A percentile compares a stretch with the other conserved stretches of the same genome.
These are phyloP conservation scores for Nyctibius grandis DNA, from an alignment of 2,797 vertebrate genomes.

Conservation along the genomic window DNA sequence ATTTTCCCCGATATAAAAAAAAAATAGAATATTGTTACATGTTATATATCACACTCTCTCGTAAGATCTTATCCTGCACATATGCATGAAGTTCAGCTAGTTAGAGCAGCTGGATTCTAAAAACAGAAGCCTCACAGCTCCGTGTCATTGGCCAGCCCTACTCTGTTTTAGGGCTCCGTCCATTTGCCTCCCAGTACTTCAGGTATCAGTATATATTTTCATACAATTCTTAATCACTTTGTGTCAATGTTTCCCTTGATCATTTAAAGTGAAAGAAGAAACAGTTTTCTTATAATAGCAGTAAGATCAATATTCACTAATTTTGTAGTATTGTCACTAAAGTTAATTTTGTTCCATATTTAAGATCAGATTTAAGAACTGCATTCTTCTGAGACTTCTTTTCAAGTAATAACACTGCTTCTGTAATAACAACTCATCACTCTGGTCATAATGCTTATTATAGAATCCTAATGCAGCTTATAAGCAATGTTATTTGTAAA, in stretches of 20 bases:
- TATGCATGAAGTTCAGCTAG: neutral
- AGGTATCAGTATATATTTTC: neutral
- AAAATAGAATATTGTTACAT: neutral
- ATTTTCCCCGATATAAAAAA: neutral
- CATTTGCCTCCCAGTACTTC: neutral
- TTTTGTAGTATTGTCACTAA: neutral
- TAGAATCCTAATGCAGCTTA: neutral
- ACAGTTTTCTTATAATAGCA: neutral
- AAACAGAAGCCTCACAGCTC: neutral
- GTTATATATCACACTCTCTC: neutral
- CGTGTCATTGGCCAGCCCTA: neutral
- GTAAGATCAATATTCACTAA: neutral
- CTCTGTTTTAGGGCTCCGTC: neutral
- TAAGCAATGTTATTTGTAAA: neutral
- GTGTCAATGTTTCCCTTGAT: neutral
- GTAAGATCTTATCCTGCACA: neutral
- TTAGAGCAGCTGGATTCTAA: neutral
- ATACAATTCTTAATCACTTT: neutral
- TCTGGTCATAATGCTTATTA: neutral
- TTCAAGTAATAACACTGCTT: neutral
- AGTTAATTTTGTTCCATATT: neutral
- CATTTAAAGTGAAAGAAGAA: neutral
- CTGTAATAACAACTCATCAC: neutral
- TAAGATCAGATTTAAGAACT: neutral
- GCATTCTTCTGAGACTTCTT: neutral